A percentile compares a stretch with the other conserved stretches of the same genome.
Evolutionary conservation across 2,797 vertebrate genomes (phyloP).

Genomic region (Danio aesculapii): DNA sequence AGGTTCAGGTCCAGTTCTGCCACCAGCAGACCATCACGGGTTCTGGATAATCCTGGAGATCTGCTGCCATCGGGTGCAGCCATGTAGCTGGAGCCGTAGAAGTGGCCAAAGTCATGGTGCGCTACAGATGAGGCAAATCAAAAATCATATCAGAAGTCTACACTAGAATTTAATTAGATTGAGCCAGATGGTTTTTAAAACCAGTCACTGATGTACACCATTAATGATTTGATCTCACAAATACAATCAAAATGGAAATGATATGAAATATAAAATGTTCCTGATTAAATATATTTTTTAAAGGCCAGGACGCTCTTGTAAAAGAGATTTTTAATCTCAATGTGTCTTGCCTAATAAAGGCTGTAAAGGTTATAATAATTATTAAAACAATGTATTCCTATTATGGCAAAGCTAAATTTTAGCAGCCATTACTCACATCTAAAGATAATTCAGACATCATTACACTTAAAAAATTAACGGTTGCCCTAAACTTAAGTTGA

Average conservation of each 20-base stretch:
- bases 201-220: background rate
- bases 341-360: too few species aligned
- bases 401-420: too few species aligned
- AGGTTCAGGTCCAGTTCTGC: slow-evolving; percentile 93
- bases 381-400: too few species aligned
- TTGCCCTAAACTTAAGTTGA: too few species aligned
- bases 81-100: slow-evolving; percentile 97
- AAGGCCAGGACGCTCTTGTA: too few species aligned
- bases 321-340: too few species aligned
- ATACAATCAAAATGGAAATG: background rate
- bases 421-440: too few species aligned
- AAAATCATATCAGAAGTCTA: background rate
- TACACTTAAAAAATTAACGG: too few species aligned
- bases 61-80: slow-evolving; percentile 91
- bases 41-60: slow-evolving; percentile 90
- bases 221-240: background rate
- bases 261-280: background rate
- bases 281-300: background rate
- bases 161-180: background rate
- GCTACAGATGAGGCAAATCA: slow-evolving; percentile 74
- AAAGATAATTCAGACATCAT: background rate
- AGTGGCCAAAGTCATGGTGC: slow-evolving; percentile 90
- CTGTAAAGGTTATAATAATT: too few species aligned
- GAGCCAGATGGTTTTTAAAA: background rate
- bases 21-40: slow-evolving; percentile 88